Evolutionary conservation across 1,140 invertebrate species (phyloP).

Genomic region (Acromyrmex charruanus): DNA sequence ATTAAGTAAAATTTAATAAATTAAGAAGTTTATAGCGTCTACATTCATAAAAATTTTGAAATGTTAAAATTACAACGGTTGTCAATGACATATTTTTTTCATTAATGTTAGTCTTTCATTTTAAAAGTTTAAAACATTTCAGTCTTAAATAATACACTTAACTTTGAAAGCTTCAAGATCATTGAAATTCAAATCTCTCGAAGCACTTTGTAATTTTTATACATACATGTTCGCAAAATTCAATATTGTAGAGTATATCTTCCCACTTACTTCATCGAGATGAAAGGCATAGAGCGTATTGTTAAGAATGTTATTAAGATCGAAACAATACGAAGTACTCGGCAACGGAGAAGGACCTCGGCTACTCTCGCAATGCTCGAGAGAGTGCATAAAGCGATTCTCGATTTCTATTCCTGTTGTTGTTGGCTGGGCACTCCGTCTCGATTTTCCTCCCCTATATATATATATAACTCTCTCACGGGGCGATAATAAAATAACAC

Average conservation of each 20-base stretch:
- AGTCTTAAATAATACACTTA: not conserved
- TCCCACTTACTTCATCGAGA: slow-evolving; percentile 11
- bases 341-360: slow-evolving; percentile 58
- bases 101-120: too few relatives aligned
- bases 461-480: not conserved
- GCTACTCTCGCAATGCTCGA: slow-evolving; percentile 63
- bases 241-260: slow-evolving; percentile 1
- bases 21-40: not conserved
- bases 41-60: not conserved
- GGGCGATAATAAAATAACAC: slow-evolving; percentile 72
- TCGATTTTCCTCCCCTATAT: slow-evolving; percentile 55
- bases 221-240: not conserved
- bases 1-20: not conserved
- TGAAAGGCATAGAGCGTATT: slow-evolving; percentile 24
- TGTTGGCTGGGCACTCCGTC: slow-evolving; percentile 57
- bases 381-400: slow-evolving; percentile 68
- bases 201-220: not conserved
- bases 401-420: slow-evolving; percentile 69
- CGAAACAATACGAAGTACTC: slow-evolving; percentile 60
- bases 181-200: not conserved
- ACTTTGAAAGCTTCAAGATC: not conserved
- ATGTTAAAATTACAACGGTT: not conserved
- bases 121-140: not conserved
- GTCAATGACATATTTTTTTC: too few relatives aligned
- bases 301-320: slow-evolving; percentile 66